These are phyloP conservation scores for Limnodromus scolopaceus DNA, from an alignment of 2,797 vertebrate genomes.

Conservation along the genomic window DNA sequence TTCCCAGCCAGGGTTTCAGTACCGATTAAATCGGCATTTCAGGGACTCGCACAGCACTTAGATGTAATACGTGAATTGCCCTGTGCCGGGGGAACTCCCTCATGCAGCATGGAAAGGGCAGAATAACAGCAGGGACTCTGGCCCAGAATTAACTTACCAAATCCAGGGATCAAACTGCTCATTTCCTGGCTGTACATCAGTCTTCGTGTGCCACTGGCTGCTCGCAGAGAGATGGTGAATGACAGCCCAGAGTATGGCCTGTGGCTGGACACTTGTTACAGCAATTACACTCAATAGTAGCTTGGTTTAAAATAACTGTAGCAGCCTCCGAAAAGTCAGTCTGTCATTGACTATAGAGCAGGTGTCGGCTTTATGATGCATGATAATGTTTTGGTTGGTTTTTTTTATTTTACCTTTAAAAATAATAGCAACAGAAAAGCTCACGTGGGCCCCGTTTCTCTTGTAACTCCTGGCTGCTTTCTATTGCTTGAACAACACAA, in stretches of 20 bases:
- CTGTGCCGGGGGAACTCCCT: accelerated
- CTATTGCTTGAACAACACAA: background rate
- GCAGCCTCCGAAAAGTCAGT: background rate
- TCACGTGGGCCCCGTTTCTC: background rate
- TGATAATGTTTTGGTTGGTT: background rate
- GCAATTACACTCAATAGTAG: background rate
- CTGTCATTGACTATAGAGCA: background rate
- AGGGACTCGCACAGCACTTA: background rate
- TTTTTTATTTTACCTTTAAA: background rate
- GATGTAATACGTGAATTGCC: background rate
- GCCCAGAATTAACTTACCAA: background rate
- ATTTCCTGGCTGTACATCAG: background rate
- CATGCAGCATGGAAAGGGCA: background rate
- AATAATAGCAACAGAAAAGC: background rate
- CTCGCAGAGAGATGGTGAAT: background rate
- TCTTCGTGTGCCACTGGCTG: background rate
- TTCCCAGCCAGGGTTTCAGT: background rate
- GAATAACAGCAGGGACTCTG: background rate
- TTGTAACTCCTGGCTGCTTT: background rate
- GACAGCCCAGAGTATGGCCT: background rate
- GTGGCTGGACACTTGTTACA: background rate
- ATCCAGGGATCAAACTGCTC: background rate
- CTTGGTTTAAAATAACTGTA: background rate
- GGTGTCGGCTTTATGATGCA: background rate
- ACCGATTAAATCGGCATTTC: background rate